Conservation (phyloP, 2,113 vertebrate species). For the Perca flavescens region DNA sequence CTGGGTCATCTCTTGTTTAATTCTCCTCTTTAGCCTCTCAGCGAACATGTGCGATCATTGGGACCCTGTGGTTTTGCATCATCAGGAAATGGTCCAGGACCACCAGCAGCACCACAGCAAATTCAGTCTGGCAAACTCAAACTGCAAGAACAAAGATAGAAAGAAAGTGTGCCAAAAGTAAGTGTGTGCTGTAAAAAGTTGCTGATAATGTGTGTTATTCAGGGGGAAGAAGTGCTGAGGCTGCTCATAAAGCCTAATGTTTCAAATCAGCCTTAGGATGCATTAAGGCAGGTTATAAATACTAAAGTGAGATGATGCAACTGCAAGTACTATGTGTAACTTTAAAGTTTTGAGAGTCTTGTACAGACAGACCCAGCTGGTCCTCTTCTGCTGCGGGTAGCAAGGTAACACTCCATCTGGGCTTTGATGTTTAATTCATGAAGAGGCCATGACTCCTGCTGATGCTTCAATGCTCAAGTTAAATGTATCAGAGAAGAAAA, state of each 20-base stretch:
- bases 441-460: slow-evolving; percentile 26
- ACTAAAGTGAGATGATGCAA: slow-evolving; percentile 65
- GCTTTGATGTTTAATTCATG: slow-evolving; percentile 69
- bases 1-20: slow-evolving; percentile 32
- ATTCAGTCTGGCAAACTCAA: slow-evolving; percentile 41
- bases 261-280: slow-evolving; percentile 68
- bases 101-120: slow-evolving; percentile 26
- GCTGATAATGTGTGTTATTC: slow-evolving; percentile 69
- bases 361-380: slow-evolving; percentile 15
- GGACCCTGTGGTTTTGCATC: background rate
- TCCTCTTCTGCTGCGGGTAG: slow-evolving; percentile 20
- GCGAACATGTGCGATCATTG: slow-evolving; percentile 33
- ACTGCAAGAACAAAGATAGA: slow-evolving; percentile 32
- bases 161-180: slow-evolving; percentile 52
- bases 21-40: slow-evolving; percentile 31
- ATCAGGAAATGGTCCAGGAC: slow-evolving; percentile 49
- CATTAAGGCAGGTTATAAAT: slow-evolving; percentile 61
- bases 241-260: slow-evolving; percentile 63
- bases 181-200: slow-evolving; percentile 70
- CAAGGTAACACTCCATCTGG: slow-evolving; percentile 49
- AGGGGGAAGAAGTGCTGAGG: slow-evolving; percentile 70
- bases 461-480: slow-evolving; percentile 40
- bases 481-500: slow-evolving; percentile 47
- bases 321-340: slow-evolving; percentile 13
- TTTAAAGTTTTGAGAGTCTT: slow-evolving; percentile 34